Conservation (phyloP, 2,888 invertebrate species). For the Fragum whitleyi region DNA sequence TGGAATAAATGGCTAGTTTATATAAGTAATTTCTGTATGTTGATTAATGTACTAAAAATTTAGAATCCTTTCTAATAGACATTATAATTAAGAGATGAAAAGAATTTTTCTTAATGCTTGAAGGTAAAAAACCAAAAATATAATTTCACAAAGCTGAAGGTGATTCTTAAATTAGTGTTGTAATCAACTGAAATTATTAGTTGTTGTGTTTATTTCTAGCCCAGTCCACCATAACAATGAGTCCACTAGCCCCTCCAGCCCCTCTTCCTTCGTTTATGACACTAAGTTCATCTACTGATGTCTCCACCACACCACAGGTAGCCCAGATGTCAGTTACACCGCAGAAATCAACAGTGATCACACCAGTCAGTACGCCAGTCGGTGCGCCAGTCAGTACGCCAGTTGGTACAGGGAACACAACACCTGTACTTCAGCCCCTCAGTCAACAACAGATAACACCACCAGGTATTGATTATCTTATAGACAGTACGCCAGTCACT, state of each 20-base stretch:
- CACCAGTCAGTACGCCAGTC: not conserved
- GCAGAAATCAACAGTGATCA: constrained; percentile 5
- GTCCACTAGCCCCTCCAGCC: constrained; percentile 54
- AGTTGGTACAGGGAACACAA: not conserved
- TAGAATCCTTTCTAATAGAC: too few relatives aligned
- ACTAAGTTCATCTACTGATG: constrained; percentile 33
- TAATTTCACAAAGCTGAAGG: too few relatives aligned
- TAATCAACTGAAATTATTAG: too few relatives aligned
- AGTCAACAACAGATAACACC: constrained; percentile 8
- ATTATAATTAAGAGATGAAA: too few relatives aligned
- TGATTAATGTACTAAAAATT: too few relatives aligned
- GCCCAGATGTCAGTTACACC: constrained; percentile 33
- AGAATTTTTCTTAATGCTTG: too few relatives aligned
- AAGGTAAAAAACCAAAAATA: too few relatives aligned
- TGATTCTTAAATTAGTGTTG: too few relatives aligned
- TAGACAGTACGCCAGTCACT: too few relatives aligned
- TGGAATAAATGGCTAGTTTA: too few relatives aligned
- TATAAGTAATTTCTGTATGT: too few relatives aligned
- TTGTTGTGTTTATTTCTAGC: not conserved
- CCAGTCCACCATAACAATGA: not conserved
- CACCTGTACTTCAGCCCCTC: not conserved
- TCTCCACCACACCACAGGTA: not conserved
- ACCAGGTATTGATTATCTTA: constrained; percentile 24
- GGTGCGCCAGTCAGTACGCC: too few relatives aligned
- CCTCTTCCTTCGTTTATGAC: constrained; percentile 69